These are phyloP conservation scores for Clupea harengus DNA, from an alignment of 2,113 vertebrate genomes.

Conservation along the genomic window DNA sequence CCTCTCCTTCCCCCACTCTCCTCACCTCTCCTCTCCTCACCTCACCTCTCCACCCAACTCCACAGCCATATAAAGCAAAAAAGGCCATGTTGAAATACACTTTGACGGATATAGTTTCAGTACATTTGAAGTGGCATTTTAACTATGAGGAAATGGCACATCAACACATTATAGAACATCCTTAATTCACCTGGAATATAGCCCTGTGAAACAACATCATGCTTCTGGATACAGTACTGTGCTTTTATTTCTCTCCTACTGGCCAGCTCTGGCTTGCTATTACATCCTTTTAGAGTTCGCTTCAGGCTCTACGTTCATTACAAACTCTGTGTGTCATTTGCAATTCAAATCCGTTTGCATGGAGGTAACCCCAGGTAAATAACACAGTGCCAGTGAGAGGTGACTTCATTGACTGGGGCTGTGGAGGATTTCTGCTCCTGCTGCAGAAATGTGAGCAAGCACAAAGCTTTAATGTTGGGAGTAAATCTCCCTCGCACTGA, in stretches of 20 bases:
- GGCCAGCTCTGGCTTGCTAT: neutral
- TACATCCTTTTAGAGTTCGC: neutral
- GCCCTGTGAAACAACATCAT: neutral
- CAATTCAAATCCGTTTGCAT: conserved; percentile 12
- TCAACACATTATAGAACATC: neutral
- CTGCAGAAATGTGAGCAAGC: neutral
- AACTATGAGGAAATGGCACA: neutral
- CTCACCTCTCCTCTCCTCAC: neutral
- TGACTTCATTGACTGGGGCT: neutral
- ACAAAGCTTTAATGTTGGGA: neutral
- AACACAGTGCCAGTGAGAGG: neutral
- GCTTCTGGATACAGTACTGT: neutral
- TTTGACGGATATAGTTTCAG: neutral
- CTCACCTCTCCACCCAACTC: neutral
- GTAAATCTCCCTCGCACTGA: neutral
- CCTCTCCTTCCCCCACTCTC: neutral
- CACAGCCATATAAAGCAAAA: neutral
- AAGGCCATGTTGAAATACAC: neutral
- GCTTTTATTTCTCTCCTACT: neutral
- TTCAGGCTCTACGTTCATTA: neutral
- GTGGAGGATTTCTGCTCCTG: neutral
- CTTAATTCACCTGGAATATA: neutral
- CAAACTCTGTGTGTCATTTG: neutral
- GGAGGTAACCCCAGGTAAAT: neutral
- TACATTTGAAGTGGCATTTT: neutral